Evolutionary conservation across 2,888 invertebrate genomes (phyloP), one percentile per base, ranked within the genome.

Genomic region (Andrena minutula): DNA sequence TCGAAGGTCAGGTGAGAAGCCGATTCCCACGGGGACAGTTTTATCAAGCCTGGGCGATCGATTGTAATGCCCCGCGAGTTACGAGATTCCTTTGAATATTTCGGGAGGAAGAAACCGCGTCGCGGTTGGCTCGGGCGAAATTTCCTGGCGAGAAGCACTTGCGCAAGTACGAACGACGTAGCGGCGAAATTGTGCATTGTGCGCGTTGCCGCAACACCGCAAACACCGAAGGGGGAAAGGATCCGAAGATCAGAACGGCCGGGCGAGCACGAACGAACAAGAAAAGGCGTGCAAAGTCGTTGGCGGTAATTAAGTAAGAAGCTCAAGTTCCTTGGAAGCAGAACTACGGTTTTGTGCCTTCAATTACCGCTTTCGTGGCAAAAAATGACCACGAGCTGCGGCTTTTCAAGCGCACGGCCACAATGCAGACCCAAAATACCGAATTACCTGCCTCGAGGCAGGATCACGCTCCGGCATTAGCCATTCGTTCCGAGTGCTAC

Each of bases 261-360:
- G 35, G 3, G 66, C 32, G 47, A 30, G 10, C 20, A 23, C 28
- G 28, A 30, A 16, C 32, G 35, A 58, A 63, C 68, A 47, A 20
- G 64, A 72, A 77, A 61, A 73, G 47, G 35, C 69, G 53, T 2
- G 47, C 58, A 49, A 64, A 60, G 51, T 72, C 32, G 71, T 75
- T 68, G 83, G 56, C 64, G 83, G 82, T 65, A 79, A 69, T 76
- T 79, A 73, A 75, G 63, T 56, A 72, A 83, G 83, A 79, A 83
- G 51, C 69, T 32, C 16, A 30, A 81, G 49, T 78, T 78, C 49
- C 61, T 51, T 56, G 35, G 53, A 51, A 56, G 26, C 69, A 1
- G 30, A 73, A 26, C 20, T n/a, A 26, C 12, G 56, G 51, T 65
- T 70, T 75, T 60, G 60, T 8, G 41, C 30, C 74, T 65, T 68